Conservation (phyloP, 2,113 vertebrate genomes). For the Mustela nigripes region DNA sequence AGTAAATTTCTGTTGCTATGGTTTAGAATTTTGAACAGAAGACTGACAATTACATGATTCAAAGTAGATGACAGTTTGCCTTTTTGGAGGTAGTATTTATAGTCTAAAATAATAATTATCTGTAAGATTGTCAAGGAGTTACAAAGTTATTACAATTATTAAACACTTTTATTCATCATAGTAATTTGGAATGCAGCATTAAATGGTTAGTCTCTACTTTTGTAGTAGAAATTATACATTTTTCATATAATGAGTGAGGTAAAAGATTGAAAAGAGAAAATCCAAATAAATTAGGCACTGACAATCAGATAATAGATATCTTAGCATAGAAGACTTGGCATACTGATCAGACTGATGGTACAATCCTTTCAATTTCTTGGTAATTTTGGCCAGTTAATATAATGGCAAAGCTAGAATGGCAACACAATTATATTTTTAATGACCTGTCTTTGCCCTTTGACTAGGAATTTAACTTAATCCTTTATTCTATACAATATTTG, state of each 20-base stretch:
- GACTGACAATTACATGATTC: slow-evolving; percentile 82
- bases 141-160: slow-evolving; percentile 84
- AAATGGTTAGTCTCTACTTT: slow-evolving; percentile 72
- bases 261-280: slow-evolving; percentile 40
- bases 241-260: background rate
- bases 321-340: background rate
- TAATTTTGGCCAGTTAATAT: background rate
- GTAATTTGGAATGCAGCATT: slow-evolving; percentile 72
- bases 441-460: background rate
- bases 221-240: slow-evolving; percentile 60
- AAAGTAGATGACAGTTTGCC: slow-evolving; percentile 82
- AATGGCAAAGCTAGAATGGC: background rate
- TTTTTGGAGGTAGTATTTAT: slow-evolving; percentile 84
- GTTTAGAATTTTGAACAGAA: slow-evolving; percentile 79
- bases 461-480: background rate
- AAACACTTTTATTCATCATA: slow-evolving; percentile 80
- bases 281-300: slow-evolving; percentile 11
- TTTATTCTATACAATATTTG: background rate
- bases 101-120: slow-evolving; percentile 86
- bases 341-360: background rate
- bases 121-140: slow-evolving; percentile 82
- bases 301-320: background rate
- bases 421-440: background rate
- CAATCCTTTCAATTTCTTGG: background rate
- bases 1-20: slow-evolving; percentile 82